Evolutionary conservation across 2,888 invertebrate genomes (phyloP), one percentile per base, ranked within the genome.

Genomic region (Strigamia transsilvanica): DNA sequence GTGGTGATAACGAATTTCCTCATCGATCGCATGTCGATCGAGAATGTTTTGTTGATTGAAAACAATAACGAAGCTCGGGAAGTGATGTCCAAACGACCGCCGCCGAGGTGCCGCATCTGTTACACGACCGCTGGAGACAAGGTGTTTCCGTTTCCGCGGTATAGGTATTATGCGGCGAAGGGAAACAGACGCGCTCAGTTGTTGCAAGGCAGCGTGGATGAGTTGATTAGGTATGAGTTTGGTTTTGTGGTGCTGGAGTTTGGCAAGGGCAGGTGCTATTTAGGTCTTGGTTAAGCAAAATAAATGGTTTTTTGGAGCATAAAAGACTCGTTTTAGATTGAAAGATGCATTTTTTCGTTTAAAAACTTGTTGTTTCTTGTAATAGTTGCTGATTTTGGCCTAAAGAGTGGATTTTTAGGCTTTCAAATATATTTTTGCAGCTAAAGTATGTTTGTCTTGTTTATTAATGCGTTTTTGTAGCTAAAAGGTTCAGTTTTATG

Each of bases 1-100:
- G 91, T 93, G 0, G 91, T 94, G 15, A 92, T 97, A 0, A 91
- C 92, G 85, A 98, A 98, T 90, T 93, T 92, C 86, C 90, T 98
- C 41, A 93, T 98, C 82, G 97, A 98, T 89, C 93, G 92, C 86
- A n/a, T n/a, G n/a, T 18, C n/a, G 3, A 89, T 95, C 80, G 97
- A 98, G 89, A 90, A 90, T 79, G 91, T 95, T 41, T 89, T 97
- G 82, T 90, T 98, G 27, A 93, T 97, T 83, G 91, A 93, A 2
- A 91, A 91, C 4, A 91, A 91, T 51, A 90, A 91, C 10, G 91
- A 91, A 84, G 96, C 96, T 0, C 90, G 92, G 80, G 88, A 90
- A 0, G 89, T 96, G 12, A 92, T 97, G 87, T 91, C 92, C 82
- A 85, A 85, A 32, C 84, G 85, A 21, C 86, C 86, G 15, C 88